Percentiles rank a stretch among this genome's conserved stretches.
Conservation (phyloP, 2,113 vertebrate genomes). For the Erinaceus europaeus region DNA sequence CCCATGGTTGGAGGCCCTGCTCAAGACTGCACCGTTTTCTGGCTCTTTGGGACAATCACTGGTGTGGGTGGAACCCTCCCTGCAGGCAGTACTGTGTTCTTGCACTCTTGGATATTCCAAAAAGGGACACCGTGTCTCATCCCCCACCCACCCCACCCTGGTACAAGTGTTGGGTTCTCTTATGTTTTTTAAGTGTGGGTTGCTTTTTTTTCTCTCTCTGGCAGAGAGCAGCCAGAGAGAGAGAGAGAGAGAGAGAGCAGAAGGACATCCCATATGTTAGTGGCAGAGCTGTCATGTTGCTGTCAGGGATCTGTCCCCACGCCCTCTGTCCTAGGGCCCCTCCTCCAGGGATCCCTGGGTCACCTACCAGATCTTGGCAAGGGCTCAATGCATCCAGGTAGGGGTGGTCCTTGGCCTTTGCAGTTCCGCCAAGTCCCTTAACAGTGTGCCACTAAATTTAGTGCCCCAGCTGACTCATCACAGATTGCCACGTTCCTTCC, state of each 20-base stretch:
- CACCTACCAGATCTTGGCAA: too few relatives aligned
- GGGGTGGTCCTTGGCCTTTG: too few relatives aligned
- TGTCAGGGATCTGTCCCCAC: too few relatives aligned
- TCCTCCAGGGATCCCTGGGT: fast-evolving
- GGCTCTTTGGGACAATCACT: too few relatives aligned
- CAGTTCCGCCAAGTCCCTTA: too few relatives aligned
- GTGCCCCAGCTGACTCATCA: fast-evolving
- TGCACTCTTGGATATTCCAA: fast-evolving
- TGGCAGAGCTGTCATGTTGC: fast-evolving
- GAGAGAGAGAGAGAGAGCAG: not conserved
- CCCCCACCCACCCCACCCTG: not conserved
- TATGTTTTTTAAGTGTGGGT: not conserved
- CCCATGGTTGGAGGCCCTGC: fast-evolving
- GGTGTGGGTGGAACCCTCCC: fast-evolving
- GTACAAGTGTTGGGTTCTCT: fast-evolving
- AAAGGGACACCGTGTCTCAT: not conserved
- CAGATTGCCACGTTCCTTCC: not conserved
- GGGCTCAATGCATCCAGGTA: too few relatives aligned
- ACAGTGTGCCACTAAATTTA: too few relatives aligned
- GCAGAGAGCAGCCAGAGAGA: not conserved
- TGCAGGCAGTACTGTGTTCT: fast-evolving
- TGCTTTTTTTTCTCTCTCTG: not conserved
- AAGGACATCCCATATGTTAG: not conserved
- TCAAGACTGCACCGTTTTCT: fast-evolving
- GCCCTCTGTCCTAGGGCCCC: too few relatives aligned